phyloP scores from a whole-genome alignment of 2,888 invertebrate genomes.

The Pyrocoelia pectoralis region DNA sequence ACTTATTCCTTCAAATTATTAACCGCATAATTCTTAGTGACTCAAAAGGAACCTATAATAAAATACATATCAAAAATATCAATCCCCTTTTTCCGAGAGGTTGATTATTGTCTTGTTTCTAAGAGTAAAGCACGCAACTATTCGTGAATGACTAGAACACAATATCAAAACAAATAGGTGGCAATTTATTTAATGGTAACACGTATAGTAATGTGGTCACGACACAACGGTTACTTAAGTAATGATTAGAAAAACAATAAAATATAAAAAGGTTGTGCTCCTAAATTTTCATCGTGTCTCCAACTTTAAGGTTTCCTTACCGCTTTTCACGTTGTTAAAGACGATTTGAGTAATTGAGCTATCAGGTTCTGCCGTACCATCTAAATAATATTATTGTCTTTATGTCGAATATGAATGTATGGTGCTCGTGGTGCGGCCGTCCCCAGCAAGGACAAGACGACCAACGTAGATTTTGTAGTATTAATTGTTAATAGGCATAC shows the following conservation, averaged over 20 bases:
- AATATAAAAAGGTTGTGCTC: not conserved
- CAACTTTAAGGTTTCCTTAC: too few species aligned
- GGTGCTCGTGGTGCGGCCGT: too few species aligned
- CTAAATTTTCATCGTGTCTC: too few species aligned
- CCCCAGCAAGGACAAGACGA: too few species aligned
- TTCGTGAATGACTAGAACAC: not conserved
- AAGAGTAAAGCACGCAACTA: not conserved
- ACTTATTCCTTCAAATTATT: not conserved
- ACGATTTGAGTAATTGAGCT: too few species aligned
- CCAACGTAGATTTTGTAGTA: too few species aligned
- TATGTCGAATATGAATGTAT: too few species aligned
- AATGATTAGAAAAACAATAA: not conserved
- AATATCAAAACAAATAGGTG: constrained; percentile 1
- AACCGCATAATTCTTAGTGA: not conserved
- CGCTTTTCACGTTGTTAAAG: too few species aligned
- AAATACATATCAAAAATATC: not conserved
- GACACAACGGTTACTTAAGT: not conserved
- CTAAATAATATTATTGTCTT: too few species aligned
- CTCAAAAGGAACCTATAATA: not conserved
- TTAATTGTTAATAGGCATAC: too few species aligned
- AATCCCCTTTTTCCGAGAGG: not conserved
- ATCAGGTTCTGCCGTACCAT: too few species aligned
- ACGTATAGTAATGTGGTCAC: not conserved
- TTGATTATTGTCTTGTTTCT: not conserved
- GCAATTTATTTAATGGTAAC: constrained; percentile 1